A percentile compares a stretch with the other conserved stretches of the same genome.
Evolutionary conservation across 1,140 invertebrate species (phyloP).

Genomic region (Caenorhabditis tropicalis): DNA sequence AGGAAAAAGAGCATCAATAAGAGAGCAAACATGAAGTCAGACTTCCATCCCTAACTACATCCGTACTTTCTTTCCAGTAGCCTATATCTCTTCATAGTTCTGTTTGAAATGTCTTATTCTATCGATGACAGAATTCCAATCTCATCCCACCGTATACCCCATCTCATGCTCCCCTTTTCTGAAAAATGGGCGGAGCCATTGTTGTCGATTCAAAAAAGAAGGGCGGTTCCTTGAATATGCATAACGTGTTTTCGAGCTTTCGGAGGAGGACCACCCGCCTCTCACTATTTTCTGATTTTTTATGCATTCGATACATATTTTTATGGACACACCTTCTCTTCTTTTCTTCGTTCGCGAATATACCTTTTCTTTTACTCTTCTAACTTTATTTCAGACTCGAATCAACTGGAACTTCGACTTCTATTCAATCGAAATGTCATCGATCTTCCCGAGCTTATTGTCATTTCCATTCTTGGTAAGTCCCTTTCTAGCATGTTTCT

Average conservation of each 20-base stretch:
- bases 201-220: conserved; percentile 14
- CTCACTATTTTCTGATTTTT: conserved; percentile 45
- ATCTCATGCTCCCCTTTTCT: background rate
- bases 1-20: too few species aligned
- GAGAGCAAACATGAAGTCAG: too few species aligned
- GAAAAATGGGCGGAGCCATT: conserved; percentile 13
- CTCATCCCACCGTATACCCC: conserved; percentile 9
- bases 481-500: background rate
- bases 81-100: too few species aligned
- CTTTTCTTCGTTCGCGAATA: background rate
- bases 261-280: conserved; percentile 34
- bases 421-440: background rate
- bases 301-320: conserved; percentile 45
- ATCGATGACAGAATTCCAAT: too few species aligned
- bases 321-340: conserved; percentile 23
- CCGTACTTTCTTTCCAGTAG: too few species aligned
- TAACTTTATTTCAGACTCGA: conserved; percentile 36
- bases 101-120: too few species aligned
- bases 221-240: conserved; percentile 40
- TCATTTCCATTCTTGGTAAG: conserved; percentile 1
- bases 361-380: background rate
- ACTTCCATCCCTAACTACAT: too few species aligned
- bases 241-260: conserved; percentile 39
- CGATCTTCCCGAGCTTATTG: conserved; percentile 8
- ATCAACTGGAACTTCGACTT: background rate